phyloP scores from a whole-genome alignment of 2,113 vertebrate species.

The Podiceps cristatus region DNA sequence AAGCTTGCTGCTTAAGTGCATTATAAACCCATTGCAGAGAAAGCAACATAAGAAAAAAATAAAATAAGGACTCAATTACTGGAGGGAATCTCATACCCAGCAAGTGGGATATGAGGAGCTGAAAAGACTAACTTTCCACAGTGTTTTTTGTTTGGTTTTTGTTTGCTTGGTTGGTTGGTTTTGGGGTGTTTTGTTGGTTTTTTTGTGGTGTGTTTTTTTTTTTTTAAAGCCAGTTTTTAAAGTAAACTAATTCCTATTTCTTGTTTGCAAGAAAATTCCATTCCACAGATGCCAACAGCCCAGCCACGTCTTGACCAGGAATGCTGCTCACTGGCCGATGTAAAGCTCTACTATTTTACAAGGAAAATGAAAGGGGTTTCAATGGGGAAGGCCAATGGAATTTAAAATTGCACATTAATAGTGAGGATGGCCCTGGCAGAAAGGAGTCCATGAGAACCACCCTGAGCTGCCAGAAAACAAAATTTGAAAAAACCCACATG shows the following conservation, averaged over 20 bases:
- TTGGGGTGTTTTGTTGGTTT: too few species aligned
- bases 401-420: background rate
- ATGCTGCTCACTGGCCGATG: background rate
- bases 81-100: background rate
- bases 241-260: conserved; percentile 30
- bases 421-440: background rate
- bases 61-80: background rate
- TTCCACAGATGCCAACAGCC: conserved; percentile 28
- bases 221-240: conserved; percentile 22
- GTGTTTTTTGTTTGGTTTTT: background rate
- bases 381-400: background rate
- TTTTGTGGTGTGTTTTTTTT: background rate
- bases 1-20: background rate
- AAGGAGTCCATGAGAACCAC: background rate
- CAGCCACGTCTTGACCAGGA: background rate
- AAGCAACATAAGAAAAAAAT: background rate
- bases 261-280: conserved; percentile 51
- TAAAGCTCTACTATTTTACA: conserved; percentile 23
- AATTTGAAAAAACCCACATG: background rate
- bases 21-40: background rate
- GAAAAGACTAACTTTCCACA: background rate
- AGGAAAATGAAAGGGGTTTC: background rate
- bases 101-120: background rate
- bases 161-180: too few species aligned
- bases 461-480: background rate